Evolutionary conservation across 1,140 invertebrate species (phyloP).

Genomic region (Belonocnema kinseyi): DNA sequence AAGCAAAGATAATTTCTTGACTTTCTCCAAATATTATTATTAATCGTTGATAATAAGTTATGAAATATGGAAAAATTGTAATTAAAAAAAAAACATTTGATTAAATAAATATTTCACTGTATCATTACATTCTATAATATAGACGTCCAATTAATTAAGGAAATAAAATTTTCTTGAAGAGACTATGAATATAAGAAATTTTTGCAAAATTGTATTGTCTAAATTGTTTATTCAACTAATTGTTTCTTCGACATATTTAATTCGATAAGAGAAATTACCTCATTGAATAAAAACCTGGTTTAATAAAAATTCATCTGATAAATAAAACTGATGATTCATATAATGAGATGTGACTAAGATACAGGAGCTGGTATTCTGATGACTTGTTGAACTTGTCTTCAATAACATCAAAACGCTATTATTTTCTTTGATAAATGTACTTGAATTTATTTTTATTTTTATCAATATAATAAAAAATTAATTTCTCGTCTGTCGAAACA

Average conservation of each 20-base stretch:
- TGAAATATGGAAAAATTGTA: too few relatives aligned
- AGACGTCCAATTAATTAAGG: too few relatives aligned
- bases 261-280: not conserved
- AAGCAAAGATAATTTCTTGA: too few relatives aligned
- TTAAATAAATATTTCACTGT: too few relatives aligned
- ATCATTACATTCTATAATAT: too few relatives aligned
- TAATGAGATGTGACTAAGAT: not conserved
- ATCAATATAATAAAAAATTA: not conserved
- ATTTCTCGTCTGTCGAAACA: not conserved
- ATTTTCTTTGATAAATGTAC: conserved; percentile 10
- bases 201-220: not conserved
- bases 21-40: too few relatives aligned
- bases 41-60: too few relatives aligned
- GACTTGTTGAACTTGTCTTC: conserved; percentile 4
- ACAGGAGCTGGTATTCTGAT: not conserved
- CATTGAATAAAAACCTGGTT: not conserved
- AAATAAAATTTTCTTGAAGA: too few relatives aligned
- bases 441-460: not conserved
- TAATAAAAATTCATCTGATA: not conserved
- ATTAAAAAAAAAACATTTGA: too few relatives aligned
- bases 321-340: not conserved
- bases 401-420: not conserved
- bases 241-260: not conserved
- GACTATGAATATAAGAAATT: too few relatives aligned
- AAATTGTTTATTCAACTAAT: not conserved